These are phyloP conservation scores for Anas bernieri DNA, from an alignment of 2,797 vertebrate genomes.

Conservation along the genomic window DNA sequence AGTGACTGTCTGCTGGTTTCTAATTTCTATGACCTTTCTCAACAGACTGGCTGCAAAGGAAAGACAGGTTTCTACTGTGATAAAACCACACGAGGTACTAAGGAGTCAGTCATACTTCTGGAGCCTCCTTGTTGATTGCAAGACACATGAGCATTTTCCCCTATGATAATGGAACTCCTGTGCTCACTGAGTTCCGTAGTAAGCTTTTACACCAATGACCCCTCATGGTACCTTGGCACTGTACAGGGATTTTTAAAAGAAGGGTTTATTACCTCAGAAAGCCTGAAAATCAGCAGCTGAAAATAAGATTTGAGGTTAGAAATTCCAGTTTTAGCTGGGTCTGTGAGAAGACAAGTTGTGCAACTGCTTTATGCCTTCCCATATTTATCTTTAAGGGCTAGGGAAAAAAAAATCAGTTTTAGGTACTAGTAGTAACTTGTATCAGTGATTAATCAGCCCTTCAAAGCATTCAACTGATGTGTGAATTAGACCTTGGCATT, in stretches of 20 bases:
- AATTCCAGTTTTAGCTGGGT: background rate
- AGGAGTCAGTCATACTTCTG: accelerated
- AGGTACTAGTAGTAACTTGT: background rate
- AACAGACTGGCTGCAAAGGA: background rate
- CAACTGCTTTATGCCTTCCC: background rate
- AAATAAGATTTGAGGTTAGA: background rate
- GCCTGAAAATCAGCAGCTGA: background rate
- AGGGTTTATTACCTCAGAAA: background rate
- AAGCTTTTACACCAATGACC: background rate
- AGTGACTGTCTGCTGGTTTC: background rate
- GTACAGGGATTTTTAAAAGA: too few relatives aligned
- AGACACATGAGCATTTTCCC: background rate
- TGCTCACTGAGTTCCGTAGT: accelerated
- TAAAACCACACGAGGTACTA: background rate
- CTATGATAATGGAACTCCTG: accelerated
- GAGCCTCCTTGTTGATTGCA: accelerated
- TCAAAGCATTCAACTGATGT: background rate
- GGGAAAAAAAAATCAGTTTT: background rate
- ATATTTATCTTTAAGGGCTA: too few relatives aligned
- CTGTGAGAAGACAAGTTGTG: too few relatives aligned
- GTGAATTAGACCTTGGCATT: background rate
- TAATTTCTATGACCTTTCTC: background rate
- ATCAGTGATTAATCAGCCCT: background rate
- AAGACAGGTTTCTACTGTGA: background rate
- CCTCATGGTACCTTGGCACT: background rate